phyloP scores from a whole-genome alignment of 1,140 invertebrate genomes.

The Drosophila subpulchrella region DNA sequence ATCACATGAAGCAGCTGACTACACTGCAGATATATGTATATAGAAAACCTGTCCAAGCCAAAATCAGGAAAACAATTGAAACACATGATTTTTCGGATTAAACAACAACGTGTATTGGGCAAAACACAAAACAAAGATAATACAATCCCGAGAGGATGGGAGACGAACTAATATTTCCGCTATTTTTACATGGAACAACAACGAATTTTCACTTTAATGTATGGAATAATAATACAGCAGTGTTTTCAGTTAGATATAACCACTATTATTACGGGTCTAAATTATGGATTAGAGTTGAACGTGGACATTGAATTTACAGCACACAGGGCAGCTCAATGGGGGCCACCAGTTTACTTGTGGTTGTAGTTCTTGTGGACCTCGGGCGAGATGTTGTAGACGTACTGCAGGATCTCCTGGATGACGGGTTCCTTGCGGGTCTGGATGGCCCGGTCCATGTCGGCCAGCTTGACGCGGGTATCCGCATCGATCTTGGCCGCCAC shows the following conservation, averaged over 20 bases:
- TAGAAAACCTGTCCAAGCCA: background rate
- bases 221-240: conserved; percentile 81
- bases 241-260: conserved; percentile 60
- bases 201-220: conserved; percentile 72
- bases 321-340: conserved; percentile 3
- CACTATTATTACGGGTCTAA: conserved; percentile 78
- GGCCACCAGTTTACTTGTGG: conserved; percentile 79
- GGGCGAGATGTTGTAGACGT: conserved; percentile 95
- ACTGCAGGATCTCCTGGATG: conserved; percentile 91
- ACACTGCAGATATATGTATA: background rate
- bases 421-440: conserved; percentile 91
- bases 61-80: conserved; percentile 6
- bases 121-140: conserved; percentile 62
- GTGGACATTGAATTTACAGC: conserved; percentile 73
- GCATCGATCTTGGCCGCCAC: conserved; percentile 94
- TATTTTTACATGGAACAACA: conserved; percentile 52
- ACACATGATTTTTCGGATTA: conserved; percentile 40
- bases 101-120: conserved; percentile 63
- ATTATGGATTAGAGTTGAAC: conserved; percentile 70
- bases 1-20: background rate
- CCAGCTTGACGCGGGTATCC: conserved; percentile 93
- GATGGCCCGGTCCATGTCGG: conserved; percentile 94
- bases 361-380: conserved; percentile 95
- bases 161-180: conserved; percentile 14
- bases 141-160: conserved; percentile 23